These are phyloP conservation scores for Enteromius unitaeniatus DNA, from an alignment of 2,797 vertebrate species.

Conservation along the genomic window DNA sequence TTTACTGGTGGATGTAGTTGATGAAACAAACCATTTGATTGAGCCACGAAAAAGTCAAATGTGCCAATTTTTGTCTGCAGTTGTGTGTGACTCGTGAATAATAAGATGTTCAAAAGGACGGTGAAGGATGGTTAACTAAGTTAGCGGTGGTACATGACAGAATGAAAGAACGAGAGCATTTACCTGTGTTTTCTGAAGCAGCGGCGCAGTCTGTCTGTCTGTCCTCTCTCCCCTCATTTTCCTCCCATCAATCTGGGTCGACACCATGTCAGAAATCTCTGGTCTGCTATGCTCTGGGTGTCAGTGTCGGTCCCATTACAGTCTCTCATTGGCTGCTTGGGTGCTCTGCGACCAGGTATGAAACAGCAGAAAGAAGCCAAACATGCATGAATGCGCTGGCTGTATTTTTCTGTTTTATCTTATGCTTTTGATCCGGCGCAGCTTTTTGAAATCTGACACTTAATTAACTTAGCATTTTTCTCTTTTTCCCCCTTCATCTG, in stretches of 20 bases:
- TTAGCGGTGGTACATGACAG: neutral
- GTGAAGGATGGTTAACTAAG: neutral
- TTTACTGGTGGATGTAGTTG: neutral
- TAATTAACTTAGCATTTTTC: slow-evolving; percentile 63
- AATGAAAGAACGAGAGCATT: slow-evolving; percentile 47
- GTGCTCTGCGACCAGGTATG: slow-evolving; percentile 36
- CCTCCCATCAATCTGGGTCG: slow-evolving; percentile 74
- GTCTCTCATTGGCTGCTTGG: slow-evolving; percentile 52
- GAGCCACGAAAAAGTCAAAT: neutral
- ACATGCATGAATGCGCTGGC: slow-evolving; percentile 28
- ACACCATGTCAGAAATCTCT: slow-evolving; percentile 76
- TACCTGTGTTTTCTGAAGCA: slow-evolving; percentile 75
- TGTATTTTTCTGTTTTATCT: slow-evolving; percentile 14
- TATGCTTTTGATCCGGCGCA: slow-evolving; percentile 59
- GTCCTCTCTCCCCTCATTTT: slow-evolving; percentile 71
- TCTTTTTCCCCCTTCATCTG: slow-evolving; percentile 3
- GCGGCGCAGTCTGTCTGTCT: slow-evolving; percentile 66
- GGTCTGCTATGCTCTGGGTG: slow-evolving; percentile 66
- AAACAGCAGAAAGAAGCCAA: slow-evolving; percentile 34
- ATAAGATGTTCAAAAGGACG: neutral
- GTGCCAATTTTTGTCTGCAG: neutral
- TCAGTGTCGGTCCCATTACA: slow-evolving; percentile 71
- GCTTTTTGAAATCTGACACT: slow-evolving; percentile 65
- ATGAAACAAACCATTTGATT: neutral
- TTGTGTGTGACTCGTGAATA: neutral